phyloP scores from a whole-genome alignment of 2,888 invertebrate genomes.

The Hedychridium roseum region DNA sequence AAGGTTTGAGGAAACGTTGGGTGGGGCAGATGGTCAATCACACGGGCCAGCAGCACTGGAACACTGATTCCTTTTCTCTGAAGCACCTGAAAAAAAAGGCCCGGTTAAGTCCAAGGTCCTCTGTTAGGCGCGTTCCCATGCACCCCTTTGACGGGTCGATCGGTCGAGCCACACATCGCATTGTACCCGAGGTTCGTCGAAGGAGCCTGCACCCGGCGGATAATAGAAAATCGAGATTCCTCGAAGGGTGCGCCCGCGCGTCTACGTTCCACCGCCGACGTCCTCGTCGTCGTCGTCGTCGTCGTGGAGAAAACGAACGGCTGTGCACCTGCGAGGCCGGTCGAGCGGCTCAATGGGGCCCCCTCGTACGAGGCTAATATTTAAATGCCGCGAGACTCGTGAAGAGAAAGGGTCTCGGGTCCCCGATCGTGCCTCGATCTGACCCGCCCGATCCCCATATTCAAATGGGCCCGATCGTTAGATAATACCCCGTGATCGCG shows the following conservation, averaged over 20 bases:
- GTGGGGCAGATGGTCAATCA: neutral
- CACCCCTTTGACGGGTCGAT: constrained; percentile 38
- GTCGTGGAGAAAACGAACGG: constrained; percentile 37
- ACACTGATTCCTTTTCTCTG: too few species aligned
- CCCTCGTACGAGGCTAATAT: constrained; percentile 55
- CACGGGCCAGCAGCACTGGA: neutral
- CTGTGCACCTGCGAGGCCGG: constrained; percentile 44
- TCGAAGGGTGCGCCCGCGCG: constrained; percentile 33
- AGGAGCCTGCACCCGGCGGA: constrained; percentile 27
- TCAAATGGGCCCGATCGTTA: constrained; percentile 55
- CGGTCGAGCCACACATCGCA: constrained; percentile 26
- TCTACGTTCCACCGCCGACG: constrained; percentile 26
- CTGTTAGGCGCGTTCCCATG: constrained; percentile 32
- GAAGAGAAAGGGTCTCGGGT: constrained; percentile 13
- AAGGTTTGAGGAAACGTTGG: neutral
- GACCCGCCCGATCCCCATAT: constrained; percentile 45
- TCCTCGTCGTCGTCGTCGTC: neutral
- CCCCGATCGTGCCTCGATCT: constrained; percentile 39
- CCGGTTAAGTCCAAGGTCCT: constrained; percentile 23
- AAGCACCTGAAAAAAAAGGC: constrained; percentile 19
- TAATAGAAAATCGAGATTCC: constrained; percentile 37
- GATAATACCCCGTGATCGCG: constrained; percentile 50
- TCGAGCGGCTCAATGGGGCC: constrained; percentile 39
- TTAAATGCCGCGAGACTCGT: constrained; percentile 47
- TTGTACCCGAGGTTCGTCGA: constrained; percentile 31